phyloP scores from a whole-genome alignment of 2,113 vertebrate species.

The Lutjanus erythropterus region DNA sequence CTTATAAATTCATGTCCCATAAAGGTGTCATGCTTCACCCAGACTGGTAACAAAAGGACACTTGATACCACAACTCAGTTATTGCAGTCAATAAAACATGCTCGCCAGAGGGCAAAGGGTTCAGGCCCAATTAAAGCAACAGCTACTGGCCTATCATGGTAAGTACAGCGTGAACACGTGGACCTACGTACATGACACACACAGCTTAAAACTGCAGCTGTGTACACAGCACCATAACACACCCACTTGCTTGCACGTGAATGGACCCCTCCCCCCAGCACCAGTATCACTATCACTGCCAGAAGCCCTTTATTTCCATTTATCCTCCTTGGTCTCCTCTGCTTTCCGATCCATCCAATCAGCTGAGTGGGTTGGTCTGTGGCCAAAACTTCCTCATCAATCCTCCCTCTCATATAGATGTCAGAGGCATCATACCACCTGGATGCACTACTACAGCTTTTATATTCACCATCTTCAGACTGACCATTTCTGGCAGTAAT shows the following conservation, averaged over 20 bases:
- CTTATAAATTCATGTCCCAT: slow-evolving; percentile 1
- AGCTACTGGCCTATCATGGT: neutral
- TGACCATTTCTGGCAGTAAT: neutral
- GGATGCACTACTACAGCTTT: slow-evolving; percentile 24
- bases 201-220: no score
- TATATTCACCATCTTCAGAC: slow-evolving; percentile 1
- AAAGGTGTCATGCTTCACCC: slow-evolving; percentile 8
- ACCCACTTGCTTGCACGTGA: slow-evolving; percentile 26
- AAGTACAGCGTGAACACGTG: neutral
- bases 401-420: slow-evolving; percentile 20
- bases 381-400: slow-evolving; percentile 45
- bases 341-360: slow-evolving; percentile 55
- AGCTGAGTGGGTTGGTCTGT: slow-evolving; percentile 66
- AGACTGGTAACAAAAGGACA: slow-evolving; percentile 48
- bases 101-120: slow-evolving; percentile 50
- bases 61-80: slow-evolving; percentile 54
- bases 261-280: neutral
- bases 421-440: slow-evolving; percentile 19
- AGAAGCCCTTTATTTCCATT: slow-evolving; percentile 2
- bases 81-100: slow-evolving; percentile 72
- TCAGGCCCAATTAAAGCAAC: slow-evolving; percentile 41
- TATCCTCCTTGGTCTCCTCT: neutral
- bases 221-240: slow-evolving; percentile 24
- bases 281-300: neutral
- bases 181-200: slow-evolving; percentile 5